Evolutionary conservation across 1,140 invertebrate species (phyloP).

Genomic region (Hesperophylax magnus): DNA sequence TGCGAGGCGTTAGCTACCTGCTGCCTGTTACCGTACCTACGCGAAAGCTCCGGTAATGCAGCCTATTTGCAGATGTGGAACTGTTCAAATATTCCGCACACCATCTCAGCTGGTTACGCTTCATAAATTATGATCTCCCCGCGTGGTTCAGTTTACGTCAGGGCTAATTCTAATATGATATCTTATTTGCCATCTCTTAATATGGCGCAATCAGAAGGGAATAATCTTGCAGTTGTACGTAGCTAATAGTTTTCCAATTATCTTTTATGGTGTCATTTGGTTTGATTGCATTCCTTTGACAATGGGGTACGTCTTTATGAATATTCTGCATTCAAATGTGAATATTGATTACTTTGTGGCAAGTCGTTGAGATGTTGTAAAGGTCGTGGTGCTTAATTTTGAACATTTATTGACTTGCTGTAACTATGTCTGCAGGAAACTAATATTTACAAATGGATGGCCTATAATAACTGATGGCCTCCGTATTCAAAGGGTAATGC

Average conservation of each 20-base stretch:
- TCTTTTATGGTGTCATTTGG: neutral
- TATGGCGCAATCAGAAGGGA: neutral
- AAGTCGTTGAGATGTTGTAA: too few species aligned
- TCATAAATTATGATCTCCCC: neutral
- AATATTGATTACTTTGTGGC: too few species aligned
- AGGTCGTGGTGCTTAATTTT: too few species aligned
- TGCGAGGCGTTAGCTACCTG: slow-evolving; percentile 29
- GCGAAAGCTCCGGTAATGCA: neutral
- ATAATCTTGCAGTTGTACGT: too few species aligned
- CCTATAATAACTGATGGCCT: too few species aligned
- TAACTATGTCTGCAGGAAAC: too few species aligned
- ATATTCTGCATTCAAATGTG: too few species aligned
- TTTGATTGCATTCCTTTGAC: neutral
- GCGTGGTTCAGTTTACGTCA: neutral
- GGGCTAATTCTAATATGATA: slow-evolving; percentile 5
- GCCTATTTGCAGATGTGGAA: slow-evolving; percentile 29
- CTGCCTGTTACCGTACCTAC: neutral
- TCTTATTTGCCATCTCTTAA: neutral
- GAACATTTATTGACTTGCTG: too few species aligned
- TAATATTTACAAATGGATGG: too few species aligned
- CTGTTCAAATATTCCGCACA: slow-evolving; percentile 15
- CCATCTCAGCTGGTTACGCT: neutral
- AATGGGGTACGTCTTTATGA: neutral
- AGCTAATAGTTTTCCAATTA: too few species aligned
- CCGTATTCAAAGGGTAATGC: too few species aligned